Evolutionary conservation across 2,113 vertebrate genomes (phyloP).

Genomic region (Actinemys pallida): DNA sequence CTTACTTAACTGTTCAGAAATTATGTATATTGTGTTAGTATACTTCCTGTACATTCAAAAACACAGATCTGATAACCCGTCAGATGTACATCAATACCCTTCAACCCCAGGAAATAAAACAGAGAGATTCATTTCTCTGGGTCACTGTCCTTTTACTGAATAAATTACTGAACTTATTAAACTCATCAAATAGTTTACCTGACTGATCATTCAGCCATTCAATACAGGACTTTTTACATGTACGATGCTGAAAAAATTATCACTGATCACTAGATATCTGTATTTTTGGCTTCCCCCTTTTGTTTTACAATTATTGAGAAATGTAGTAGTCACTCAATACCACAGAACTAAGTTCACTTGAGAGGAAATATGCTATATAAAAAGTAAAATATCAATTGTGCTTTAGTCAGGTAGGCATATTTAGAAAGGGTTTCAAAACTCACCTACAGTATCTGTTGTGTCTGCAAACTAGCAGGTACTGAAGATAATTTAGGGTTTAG

Average conservation of each 20-base stretch:
- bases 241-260: constrained; percentile 5
- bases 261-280: not conserved
- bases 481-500: constrained; percentile 67
- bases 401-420: constrained; percentile 9
- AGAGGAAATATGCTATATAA: constrained; percentile 19
- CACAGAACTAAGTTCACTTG: not conserved
- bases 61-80: not conserved
- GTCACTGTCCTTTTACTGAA: not conserved
- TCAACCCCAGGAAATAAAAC: constrained; percentile 27
- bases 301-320: not conserved
- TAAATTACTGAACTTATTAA: constrained; percentile 48
- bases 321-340: not conserved
- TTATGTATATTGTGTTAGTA: not conserved
- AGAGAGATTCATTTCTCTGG: not conserved
- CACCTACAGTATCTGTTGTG: constrained; percentile 40
- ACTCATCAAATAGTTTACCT: constrained; percentile 36
- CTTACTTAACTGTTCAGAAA: not conserved
- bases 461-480: constrained; percentile 64
- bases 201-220: constrained; percentile 24
- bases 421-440: constrained; percentile 56
- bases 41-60: not conserved
- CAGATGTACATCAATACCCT: not conserved
- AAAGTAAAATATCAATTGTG: constrained; percentile 36
- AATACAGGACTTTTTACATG: rapidly evolving
- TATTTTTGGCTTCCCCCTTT: not conserved